Evolutionary conservation across 1,140 invertebrate species (phyloP).

Genomic region (Ladona fulva): DNA sequence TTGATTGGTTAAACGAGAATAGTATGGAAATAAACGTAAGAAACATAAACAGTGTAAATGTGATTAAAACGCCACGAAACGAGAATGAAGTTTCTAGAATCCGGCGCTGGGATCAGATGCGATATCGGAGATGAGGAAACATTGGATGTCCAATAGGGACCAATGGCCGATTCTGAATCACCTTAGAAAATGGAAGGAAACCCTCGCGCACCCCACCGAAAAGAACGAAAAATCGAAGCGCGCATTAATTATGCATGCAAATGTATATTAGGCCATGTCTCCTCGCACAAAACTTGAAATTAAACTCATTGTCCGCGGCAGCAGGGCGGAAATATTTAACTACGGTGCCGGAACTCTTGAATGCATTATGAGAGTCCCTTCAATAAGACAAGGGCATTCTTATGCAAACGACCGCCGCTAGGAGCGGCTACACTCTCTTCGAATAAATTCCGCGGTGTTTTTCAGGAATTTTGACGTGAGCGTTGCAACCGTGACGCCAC

Average conservation of each 20-base stretch:
- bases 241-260: neutral
- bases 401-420: neutral
- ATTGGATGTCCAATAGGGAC: too few relatives aligned
- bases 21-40: too few relatives aligned
- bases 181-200: too few relatives aligned
- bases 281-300: neutral
- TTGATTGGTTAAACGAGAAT: too few relatives aligned
- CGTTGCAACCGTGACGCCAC: neutral
- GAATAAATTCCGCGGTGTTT: neutral
- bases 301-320: constrained; percentile 3
- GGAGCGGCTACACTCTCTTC: neutral
- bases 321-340: constrained; percentile 1
- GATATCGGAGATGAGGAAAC: too few relatives aligned
- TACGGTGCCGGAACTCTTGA: neutral
- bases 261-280: constrained; percentile 1
- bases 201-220: neutral
- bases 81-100: too few relatives aligned
- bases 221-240: neutral
- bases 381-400: constrained; percentile 5
- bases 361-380: neutral
- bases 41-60: too few relatives aligned
- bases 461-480: neutral
- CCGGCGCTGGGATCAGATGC: too few relatives aligned
- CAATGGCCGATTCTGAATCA: too few relatives aligned
- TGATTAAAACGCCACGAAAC: too few relatives aligned